Percentiles rank a stretch among this genome's conserved stretches.
These are phyloP conservation scores for Oceanodroma leucorhoa DNA, from an alignment of 2,797 vertebrate genomes.

Conservation along the genomic window DNA sequence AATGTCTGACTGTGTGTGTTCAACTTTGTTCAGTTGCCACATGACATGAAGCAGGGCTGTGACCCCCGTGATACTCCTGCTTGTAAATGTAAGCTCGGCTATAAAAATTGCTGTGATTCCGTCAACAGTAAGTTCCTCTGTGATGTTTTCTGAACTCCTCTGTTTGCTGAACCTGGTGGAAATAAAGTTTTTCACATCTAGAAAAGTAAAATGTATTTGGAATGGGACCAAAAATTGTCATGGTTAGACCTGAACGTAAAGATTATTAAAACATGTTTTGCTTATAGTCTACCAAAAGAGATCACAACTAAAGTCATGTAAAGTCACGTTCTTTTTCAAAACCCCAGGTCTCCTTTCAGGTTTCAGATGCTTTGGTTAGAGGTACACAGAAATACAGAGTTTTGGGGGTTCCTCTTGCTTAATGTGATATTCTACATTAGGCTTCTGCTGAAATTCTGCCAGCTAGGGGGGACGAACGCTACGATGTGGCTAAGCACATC, in stretches of 20 bases:
- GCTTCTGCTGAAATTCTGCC: neutral
- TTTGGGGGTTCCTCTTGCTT: neutral
- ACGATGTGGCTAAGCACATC: rapidly evolving
- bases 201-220: neutral
- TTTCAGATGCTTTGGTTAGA: neutral
- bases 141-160: slow-evolving; percentile 38
- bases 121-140: slow-evolving; percentile 64
- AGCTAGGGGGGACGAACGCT: neutral
- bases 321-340: neutral
- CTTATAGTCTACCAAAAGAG: neutral
- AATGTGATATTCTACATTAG: neutral
- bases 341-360: neutral
- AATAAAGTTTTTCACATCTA: neutral
- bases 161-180: slow-evolving; percentile 35
- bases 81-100: slow-evolving; percentile 77
- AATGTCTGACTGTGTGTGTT: slow-evolving; percentile 72
- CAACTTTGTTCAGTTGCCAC: slow-evolving; percentile 55
- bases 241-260: neutral
- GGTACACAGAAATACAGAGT: neutral
- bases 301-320: neutral
- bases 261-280: neutral
- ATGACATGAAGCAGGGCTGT: slow-evolving; percentile 76
- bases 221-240: neutral
- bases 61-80: slow-evolving; percentile 71
- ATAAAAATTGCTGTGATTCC: slow-evolving; percentile 74